Base-by-base conservation (phyloP, 2,797 vertebrate genomes). In the Poliocrania exsul region DNA sequence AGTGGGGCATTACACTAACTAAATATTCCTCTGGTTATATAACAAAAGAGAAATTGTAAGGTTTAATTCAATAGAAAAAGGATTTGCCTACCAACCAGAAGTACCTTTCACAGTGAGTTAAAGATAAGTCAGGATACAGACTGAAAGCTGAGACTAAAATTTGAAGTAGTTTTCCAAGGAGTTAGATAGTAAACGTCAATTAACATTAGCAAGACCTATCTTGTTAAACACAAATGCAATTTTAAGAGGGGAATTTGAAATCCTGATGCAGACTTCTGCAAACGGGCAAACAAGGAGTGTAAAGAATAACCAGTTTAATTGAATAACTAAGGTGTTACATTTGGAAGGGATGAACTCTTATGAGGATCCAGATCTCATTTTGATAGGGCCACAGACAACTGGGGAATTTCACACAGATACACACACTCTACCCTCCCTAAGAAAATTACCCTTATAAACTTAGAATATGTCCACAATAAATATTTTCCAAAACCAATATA, bases 161-260 rank as follows among this genome's bases (percentile, higher is more conserved):
- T 26, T 69, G 69, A 90, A 90, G 44, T 50, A 13, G 19, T 57
- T 88, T 90, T 91, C 47, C 33, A 58, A 81, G 23, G 62, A 86
- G 64, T 81, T 58, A 72, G 53, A 71, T 14, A 81, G 61, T 24
- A 81, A 88, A 83, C 49, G 83, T 84, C 54, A 85, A 91, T 81
- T 92, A 90, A 93, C 46, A 64, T 84, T 72, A 69, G 54, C 14
- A 80, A 91, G 61, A 92, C 49, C 57, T 58, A 38, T 62, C 56
- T 69, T 0, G 0, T 89, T 87, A 86, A 81, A 83, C 31, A 25
- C 50, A 92, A 90, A 83, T 16, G 1, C 37, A 56, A 19, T 71
- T 92, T 88, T 58, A 74, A 72, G 42, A 81, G 40, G 37, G 86
- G 83, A 84, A 66, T 90, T 92, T 94, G 81, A 86, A 93, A 90